Evolutionary conservation across 2,888 invertebrate species (phyloP).

Genomic region (Gerris lacustris): DNA sequence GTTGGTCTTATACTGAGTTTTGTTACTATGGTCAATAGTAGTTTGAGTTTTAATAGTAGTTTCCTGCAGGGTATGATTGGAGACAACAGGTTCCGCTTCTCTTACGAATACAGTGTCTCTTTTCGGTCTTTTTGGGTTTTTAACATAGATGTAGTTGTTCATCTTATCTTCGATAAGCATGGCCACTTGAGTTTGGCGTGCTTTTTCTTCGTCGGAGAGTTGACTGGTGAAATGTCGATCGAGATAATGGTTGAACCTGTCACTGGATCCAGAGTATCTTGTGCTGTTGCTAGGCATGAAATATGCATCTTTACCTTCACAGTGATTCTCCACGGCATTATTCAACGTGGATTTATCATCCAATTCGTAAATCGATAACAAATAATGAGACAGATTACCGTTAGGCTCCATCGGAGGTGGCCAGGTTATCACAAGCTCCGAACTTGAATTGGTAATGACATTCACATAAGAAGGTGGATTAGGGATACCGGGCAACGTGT

Average conservation of each 20-base stretch:
- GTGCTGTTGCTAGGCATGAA: neutral
- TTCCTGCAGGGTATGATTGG: too few species aligned
- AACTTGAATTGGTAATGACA: constrained; percentile 36
- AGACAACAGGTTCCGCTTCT: too few species aligned
- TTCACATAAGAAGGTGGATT: constrained; percentile 34
- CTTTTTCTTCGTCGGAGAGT: neutral
- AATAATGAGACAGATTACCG: constrained; percentile 47
- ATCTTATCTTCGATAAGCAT: neutral
- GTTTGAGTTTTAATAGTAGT: too few species aligned
- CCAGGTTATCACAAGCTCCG: constrained; percentile 47
- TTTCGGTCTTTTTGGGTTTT: neutral
- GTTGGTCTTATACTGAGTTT: too few species aligned
- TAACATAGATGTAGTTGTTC: constrained; percentile 2
- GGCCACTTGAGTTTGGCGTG: neutral
- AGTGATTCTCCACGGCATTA: neutral
- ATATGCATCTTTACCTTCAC: neutral
- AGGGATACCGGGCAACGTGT: constrained; percentile 39
- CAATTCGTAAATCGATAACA: neutral
- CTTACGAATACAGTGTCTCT: too few species aligned
- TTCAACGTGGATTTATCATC: neutral
- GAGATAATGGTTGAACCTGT: neutral
- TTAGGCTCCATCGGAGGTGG: constrained; percentile 46
- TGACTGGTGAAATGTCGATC: neutral
- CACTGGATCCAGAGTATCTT: neutral
- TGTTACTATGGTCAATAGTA: too few species aligned